phyloP scores from a whole-genome alignment of 2,888 invertebrate genomes.

The Campoplex capitator region DNA sequence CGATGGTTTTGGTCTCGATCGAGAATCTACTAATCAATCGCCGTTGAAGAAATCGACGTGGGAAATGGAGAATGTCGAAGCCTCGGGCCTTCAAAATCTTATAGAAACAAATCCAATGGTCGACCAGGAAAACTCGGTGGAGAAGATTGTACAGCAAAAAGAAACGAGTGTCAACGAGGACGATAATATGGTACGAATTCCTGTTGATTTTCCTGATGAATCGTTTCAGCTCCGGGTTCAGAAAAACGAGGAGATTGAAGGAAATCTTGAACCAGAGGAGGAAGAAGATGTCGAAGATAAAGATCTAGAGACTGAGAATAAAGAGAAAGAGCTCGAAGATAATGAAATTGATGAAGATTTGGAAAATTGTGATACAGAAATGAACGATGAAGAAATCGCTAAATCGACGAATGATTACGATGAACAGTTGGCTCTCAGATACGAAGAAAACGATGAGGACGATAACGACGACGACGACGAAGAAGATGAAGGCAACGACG shows the following conservation, averaged over 20 bases:
- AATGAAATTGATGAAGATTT: slow-evolving; percentile 12
- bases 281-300: neutral
- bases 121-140: neutral
- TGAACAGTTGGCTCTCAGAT: slow-evolving; percentile 66
- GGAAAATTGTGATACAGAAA: slow-evolving; percentile 25
- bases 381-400: slow-evolving; percentile 1
- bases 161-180: neutral
- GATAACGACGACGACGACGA: slow-evolving; percentile 60
- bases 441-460: slow-evolving; percentile 66
- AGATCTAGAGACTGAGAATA: slow-evolving; percentile 17
- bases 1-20: slow-evolving; percentile 70
- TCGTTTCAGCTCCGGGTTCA: neutral
- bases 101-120: neutral
- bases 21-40: slow-evolving; percentile 57
- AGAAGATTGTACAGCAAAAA: neutral
- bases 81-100: neutral
- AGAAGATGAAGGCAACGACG: slow-evolving; percentile 55
- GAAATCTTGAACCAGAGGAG: neutral
- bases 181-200: neutral
- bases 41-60: neutral
- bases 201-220: neutral
- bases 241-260: neutral
- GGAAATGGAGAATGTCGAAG: neutral
- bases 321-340: neutral
- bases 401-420: slow-evolving; percentile 65